Evolutionary conservation across 2,888 invertebrate species (phyloP).

Genomic region (Mimas tiliae): DNA sequence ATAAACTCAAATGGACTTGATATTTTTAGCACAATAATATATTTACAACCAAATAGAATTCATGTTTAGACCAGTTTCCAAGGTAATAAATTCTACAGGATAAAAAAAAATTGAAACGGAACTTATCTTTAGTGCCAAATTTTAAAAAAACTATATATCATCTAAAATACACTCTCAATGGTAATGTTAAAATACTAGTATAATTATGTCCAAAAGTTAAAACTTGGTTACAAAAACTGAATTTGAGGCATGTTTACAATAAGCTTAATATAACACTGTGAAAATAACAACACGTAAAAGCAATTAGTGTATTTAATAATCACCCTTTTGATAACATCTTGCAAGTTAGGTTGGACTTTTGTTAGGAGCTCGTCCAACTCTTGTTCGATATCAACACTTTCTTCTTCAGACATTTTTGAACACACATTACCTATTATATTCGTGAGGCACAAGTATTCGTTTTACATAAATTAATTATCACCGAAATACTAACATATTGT

Average conservation of each 20-base stretch:
- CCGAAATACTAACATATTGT: constrained; percentile 47
- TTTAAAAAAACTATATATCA: no score
- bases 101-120: neutral
- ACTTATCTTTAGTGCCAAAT: no score
- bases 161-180: no score
- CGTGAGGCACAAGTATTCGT: constrained; percentile 33
- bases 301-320: constrained; percentile 50
- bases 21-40: no score
- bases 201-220: neutral
- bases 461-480: constrained; percentile 35
- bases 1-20: no score
- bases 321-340: constrained; percentile 86
- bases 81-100: neutral
- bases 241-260: neutral
- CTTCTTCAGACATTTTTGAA: constrained; percentile 68
- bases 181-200: neutral
- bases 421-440: constrained; percentile 48
- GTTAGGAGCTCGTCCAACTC: constrained; percentile 78
- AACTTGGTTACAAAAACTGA: neutral
- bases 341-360: constrained; percentile 81
- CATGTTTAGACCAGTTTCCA: neutral
- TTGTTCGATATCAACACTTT: constrained; percentile 73
- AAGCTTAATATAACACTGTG: neutral
- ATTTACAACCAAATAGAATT: no score
- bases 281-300: neutral